phyloP scores from a whole-genome alignment of 2,888 invertebrate species.

The Sycophila texana region DNA sequence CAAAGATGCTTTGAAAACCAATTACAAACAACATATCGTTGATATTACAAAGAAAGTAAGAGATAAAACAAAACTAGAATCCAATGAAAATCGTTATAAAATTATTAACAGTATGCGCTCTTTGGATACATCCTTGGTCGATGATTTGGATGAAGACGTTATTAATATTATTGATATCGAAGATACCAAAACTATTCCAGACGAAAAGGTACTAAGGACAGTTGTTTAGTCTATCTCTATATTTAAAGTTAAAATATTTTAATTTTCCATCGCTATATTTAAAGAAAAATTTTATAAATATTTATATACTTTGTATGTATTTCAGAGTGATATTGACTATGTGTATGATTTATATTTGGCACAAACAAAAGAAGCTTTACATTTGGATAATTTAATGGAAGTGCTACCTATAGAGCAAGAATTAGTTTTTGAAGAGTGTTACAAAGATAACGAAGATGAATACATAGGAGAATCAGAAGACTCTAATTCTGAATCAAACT shows the following conservation, averaged over 20 bases:
- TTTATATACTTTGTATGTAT: slow-evolving; percentile 25
- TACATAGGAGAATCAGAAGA: slow-evolving; percentile 79
- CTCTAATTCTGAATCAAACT: slow-evolving; percentile 88
- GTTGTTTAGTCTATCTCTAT: slow-evolving; percentile 13
- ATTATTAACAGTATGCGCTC: slow-evolving; percentile 80
- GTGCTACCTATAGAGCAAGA: slow-evolving; percentile 73
- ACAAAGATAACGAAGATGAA: slow-evolving; percentile 66
- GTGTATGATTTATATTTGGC: slow-evolving; percentile 83
- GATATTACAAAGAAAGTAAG: slow-evolving; percentile 76
- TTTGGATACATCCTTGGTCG: slow-evolving; percentile 62
- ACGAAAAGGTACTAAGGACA: slow-evolving; percentile 37
- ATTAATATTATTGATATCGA: slow-evolving; percentile 81
- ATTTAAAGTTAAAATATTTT: not conserved
- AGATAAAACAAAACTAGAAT: slow-evolving; percentile 74
- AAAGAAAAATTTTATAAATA: not conserved
- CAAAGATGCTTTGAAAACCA: slow-evolving; percentile 76
- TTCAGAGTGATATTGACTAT: slow-evolving; percentile 73
- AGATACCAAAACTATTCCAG: slow-evolving; percentile 61
- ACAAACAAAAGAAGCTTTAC: slow-evolving; percentile 60
- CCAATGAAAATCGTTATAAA: slow-evolving; percentile 79
- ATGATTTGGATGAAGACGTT: slow-evolving; percentile 64
- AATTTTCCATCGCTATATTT: slow-evolving; percentile 5
- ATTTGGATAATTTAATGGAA: slow-evolving; percentile 72
- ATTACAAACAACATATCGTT: slow-evolving; percentile 76
- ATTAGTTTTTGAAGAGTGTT: slow-evolving; percentile 69